Evolutionary conservation across 2,113 vertebrate species (phyloP).

Genomic region (Cyprinus carpio): DNA sequence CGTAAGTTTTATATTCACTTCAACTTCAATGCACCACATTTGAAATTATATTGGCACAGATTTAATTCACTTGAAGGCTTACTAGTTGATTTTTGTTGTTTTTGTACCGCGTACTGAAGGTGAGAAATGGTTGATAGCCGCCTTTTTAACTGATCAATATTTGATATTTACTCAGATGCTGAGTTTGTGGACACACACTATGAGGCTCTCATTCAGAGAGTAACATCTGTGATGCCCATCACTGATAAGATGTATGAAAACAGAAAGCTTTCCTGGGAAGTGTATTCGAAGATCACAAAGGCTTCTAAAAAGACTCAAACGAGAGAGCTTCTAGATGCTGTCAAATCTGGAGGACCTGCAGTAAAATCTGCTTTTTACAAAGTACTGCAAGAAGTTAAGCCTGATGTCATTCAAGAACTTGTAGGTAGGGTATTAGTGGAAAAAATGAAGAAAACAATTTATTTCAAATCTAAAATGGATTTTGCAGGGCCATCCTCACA

Average conservation of each 20-base stretch:
- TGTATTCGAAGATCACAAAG: background rate
- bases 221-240: background rate
- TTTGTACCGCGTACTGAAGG: background rate
- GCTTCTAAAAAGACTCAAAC: background rate
- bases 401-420: background rate
- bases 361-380: background rate
- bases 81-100: background rate
- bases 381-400: background rate
- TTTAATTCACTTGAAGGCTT: background rate
- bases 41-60: background rate
- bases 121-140: background rate
- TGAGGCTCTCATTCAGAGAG: background rate
- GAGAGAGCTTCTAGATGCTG: background rate
- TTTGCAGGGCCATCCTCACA: background rate
- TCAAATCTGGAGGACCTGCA: background rate
- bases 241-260: constrained; percentile 3
- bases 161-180: constrained; percentile 3
- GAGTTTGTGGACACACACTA: background rate
- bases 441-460: background rate
- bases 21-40: background rate
- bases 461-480: background rate
- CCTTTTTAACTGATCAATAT: background rate
- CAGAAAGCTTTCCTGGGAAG: background rate
- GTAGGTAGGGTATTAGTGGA: background rate
- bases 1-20: background rate